Percentiles rank a stretch among this genome's conserved stretches.
These are phyloP conservation scores for Amblyopsis hoosieri DNA, from an alignment of 2,797 vertebrate species.

Conservation along the genomic window DNA sequence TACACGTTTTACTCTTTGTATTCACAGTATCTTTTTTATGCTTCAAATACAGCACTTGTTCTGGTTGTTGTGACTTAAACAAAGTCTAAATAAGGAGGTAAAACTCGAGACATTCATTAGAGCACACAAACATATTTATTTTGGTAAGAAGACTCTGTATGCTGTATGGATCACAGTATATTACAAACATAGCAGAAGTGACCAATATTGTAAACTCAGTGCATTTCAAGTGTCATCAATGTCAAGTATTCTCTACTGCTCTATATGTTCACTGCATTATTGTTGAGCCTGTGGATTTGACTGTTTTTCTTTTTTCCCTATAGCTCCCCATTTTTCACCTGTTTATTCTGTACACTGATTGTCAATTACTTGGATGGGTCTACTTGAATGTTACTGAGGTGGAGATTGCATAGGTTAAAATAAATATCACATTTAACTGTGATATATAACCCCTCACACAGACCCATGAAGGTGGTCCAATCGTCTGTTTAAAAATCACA, in stretches of 20 bases:
- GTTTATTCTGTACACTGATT: slow-evolving; percentile 34
- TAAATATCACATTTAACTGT: too few species aligned
- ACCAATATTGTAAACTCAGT: not conserved
- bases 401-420: too few species aligned
- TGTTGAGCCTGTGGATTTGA: slow-evolving; percentile 45
- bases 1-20: slow-evolving; percentile 20
- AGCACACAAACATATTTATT: slow-evolving; percentile 8
- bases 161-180: slow-evolving; percentile 16
- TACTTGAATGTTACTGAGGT: slow-evolving; percentile 19
- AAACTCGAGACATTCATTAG: slow-evolving; percentile 17
- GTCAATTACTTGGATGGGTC: slow-evolving; percentile 43
- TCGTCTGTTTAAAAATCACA: too few species aligned
- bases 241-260: slow-evolving; percentile 10
- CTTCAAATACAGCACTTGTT: slow-evolving; percentile 11
- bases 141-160: slow-evolving; percentile 24
- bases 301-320: slow-evolving; percentile 29
- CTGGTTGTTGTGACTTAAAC: slow-evolving; percentile 14
- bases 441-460: too few species aligned
- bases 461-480: too few species aligned
- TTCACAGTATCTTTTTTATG: slow-evolving; percentile 14
- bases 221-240: too few species aligned
- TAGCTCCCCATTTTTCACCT: slow-evolving; percentile 60
- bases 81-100: too few species aligned
- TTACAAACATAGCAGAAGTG: slow-evolving; percentile 19
- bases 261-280: slow-evolving; percentile 9